phyloP scores from a whole-genome alignment of 2,888 invertebrate species.

The Ophioninae sp. region DNA sequence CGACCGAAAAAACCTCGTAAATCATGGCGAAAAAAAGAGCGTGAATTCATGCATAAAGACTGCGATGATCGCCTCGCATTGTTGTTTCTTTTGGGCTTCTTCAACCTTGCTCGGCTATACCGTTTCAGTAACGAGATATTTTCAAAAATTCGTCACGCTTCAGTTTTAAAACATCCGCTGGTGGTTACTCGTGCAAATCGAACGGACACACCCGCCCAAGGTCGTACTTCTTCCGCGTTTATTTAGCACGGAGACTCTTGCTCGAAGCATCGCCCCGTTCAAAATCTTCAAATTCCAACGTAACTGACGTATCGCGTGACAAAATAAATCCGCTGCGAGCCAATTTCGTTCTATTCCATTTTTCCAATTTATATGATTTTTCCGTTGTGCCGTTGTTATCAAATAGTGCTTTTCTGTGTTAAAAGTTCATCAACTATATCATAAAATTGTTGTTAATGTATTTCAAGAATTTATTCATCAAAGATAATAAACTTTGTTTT shows the following conservation, averaged over 20 bases:
- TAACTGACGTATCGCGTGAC: background rate
- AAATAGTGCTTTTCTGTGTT: no score
- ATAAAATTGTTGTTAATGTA: no score
- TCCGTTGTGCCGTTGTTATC: no score
- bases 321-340: background rate
- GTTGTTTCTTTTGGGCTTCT: conserved; percentile 5
- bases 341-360: background rate
- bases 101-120: conserved; percentile 44
- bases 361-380: no score
- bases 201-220: conserved; percentile 53
- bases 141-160: conserved; percentile 61
- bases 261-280: background rate
- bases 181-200: conserved; percentile 40
- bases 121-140: conserved; percentile 59
- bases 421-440: no score
- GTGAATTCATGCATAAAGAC: conserved; percentile 28
- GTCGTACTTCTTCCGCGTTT: conserved; percentile 6
- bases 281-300: conserved; percentile 13
- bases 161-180: conserved; percentile 55
- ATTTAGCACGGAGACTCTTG: conserved; percentile 31
- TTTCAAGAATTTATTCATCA: no score
- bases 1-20: conserved; percentile 21
- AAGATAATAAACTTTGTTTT: no score
- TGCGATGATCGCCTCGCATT: conserved; percentile 36
- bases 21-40: conserved; percentile 38